phyloP scores from a whole-genome alignment of 2,797 vertebrate species.

The Acrossocheilus wenchowensis region DNA sequence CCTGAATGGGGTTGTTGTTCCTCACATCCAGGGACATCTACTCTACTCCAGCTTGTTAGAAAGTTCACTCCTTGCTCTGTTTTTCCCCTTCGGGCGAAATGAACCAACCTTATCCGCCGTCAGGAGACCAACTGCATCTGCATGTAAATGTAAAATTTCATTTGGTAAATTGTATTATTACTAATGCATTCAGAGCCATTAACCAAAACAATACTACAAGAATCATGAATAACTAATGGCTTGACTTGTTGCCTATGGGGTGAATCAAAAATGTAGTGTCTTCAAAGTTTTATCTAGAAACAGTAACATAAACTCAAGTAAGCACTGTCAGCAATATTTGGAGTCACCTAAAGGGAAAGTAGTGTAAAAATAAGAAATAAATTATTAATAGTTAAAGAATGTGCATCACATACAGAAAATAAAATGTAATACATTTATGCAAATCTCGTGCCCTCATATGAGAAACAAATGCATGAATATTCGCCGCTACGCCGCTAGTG shows the following conservation, averaged over 20 bases:
- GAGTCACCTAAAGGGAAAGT: background rate
- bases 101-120: background rate
- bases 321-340: conserved; percentile 2
- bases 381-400: background rate
- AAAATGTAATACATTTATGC: background rate
- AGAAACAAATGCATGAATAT: background rate
- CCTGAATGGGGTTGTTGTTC: background rate
- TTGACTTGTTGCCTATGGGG: background rate
- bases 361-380: background rate
- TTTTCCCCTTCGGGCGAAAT: background rate
- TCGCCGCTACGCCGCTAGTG: background rate
- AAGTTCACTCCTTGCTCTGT: conserved; percentile 8
- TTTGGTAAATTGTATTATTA: background rate
- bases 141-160: background rate
- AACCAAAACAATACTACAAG: background rate
- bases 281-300: background rate
- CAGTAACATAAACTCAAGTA: conserved; percentile 4
- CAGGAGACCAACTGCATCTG: background rate
- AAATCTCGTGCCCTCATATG: background rate
- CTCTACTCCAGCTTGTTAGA: conserved; percentile 6
- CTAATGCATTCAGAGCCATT: background rate
- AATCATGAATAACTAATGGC: background rate
- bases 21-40: background rate
- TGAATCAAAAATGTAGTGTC: background rate
- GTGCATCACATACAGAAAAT: background rate